Base-by-base conservation (phyloP, 1,140 invertebrate species). In the Branchinecta lynchi region DNA sequence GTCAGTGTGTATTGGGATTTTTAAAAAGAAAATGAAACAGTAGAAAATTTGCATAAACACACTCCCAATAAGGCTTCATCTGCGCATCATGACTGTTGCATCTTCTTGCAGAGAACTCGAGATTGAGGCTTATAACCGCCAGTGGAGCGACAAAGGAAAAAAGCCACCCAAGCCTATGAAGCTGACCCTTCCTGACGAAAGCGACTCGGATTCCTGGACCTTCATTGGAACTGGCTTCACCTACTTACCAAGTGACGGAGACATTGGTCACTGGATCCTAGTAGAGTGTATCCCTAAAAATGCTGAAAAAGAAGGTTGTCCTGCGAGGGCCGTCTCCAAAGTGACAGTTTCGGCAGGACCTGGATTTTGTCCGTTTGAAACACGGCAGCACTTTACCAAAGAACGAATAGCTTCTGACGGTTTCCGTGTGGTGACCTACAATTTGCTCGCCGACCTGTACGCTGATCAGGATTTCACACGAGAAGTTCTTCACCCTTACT, bases 361-460 rank as follows among this genome's bases (percentile, higher is more conserved):
- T 46, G 87, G 85, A 8, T 44, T 71, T 8, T 93, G 89, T 79
- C 89, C 89, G 7, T 93, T 92, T 83, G 86, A 92, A 79, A 81
- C 73, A 0, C 83, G 91, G 68, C 90, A 93, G 75, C 68, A 75
- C 21, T 88, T 86, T 77, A 93, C 91, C 1, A 76, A 76, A 68
- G 70, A 80, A 69, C 81, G 79, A 74, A 75, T 87, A 45, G 71
- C 70, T 72, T 72, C 76, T 81, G 82, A 75, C 77, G 91, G 88
- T 75, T 86, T 95, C 71, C 82, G 93, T 70, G 83, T 93, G 72
- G 81, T 93, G 8, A 85, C 85, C 6, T 97, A 97, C 75, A 96
- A 96, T 77, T 85, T 94, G 71, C 78, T 96, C 72, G 92, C 93
- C 32, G 87, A 93, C 79, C 77, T 86, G 12, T 96, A 96, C 79